Evolutionary conservation across 2,113 vertebrate species (phyloP), one percentile per base, ranked within the genome.

Genomic region (Falcunculus frontatus): DNA sequence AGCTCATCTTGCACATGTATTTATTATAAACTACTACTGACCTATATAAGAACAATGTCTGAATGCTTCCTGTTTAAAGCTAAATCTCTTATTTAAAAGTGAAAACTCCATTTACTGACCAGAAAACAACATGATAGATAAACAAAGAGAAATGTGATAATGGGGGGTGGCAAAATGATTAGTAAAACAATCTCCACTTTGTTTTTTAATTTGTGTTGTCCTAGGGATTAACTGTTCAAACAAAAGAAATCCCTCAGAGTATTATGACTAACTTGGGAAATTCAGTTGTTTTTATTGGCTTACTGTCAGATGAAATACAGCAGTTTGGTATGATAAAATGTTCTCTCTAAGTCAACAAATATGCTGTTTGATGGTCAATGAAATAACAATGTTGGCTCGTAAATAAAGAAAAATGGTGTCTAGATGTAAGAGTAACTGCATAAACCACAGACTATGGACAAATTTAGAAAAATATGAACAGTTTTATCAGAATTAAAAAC

Each of bases 181-280:
- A 60, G 13, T 69, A 47, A 72, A 96, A 64, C 30, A 52, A 15
- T 64, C 32, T 92, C 25, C 11, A 29, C 44, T 90, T 90, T 46
- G 26, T 25, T 92, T 93, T 96, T 72, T 89, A 70, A 87, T 93
- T 95, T 90, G 55, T 92, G 56, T 74, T 92, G 69, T 92, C 68
- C 46, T 81, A 75, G 52, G 32, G 84, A 90, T 93, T 93, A 87
- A 47, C 73, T 84, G 30, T 84, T 95, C 32, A 87, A 95, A 96
- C 77, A 95, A 78, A 87, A 91, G 30, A 93, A 95, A 94, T 91
- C 87, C 77, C 74, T 91, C 27, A 17, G 86, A 89, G 65, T 89
- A 72, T 76, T 89, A 63, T 78, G 47, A 68, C 69, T 92, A 68
- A 89, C 49, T 85, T 95, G 65, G 65, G 52, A 96, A 94, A 94